phyloP scores from a whole-genome alignment of 92 coral and sea anemone genomes.

The Muricea muricata region DNA sequence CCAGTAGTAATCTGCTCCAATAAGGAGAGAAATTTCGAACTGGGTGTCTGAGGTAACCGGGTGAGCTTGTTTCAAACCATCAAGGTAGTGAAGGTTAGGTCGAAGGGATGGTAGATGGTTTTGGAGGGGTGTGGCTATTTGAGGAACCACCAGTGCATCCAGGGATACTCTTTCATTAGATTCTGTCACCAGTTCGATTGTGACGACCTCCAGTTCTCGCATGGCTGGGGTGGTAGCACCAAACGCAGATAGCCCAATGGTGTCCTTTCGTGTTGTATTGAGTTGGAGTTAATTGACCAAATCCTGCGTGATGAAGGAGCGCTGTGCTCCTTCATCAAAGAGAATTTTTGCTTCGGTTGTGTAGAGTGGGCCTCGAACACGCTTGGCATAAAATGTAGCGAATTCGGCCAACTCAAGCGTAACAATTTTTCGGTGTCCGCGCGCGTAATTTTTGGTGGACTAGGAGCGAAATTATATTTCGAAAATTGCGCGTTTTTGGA shows the following conservation, averaged over 20 bases:
- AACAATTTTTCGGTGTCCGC: neutral
- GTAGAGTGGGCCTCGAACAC: too few species aligned
- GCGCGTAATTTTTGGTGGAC: neutral
- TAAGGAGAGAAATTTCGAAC: slow-evolving; percentile 53
- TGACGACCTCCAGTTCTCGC: slow-evolving; percentile 46
- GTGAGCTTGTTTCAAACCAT: slow-evolving; percentile 57
- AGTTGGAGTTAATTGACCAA: slow-evolving; percentile 53
- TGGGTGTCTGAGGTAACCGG: slow-evolving; percentile 59
- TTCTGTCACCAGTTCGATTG: slow-evolving; percentile 37
- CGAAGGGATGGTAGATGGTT: slow-evolving; percentile 31
- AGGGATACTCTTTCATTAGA: slow-evolving; percentile 42
- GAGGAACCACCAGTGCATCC: slow-evolving; percentile 45
- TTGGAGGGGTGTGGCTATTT: slow-evolving; percentile 57
- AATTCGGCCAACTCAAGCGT: neutral
- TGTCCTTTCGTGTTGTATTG: slow-evolving; percentile 7
- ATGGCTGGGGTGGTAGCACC: slow-evolving; percentile 35
- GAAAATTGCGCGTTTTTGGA: neutral
- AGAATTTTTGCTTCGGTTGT: slow-evolving; percentile 43
- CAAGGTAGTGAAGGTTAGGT: slow-evolving; percentile 42
- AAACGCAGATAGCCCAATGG: slow-evolving; percentile 42
- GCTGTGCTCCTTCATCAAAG: slow-evolving; percentile 62
- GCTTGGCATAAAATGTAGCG: too few species aligned
- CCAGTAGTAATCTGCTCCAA: slow-evolving; percentile 70
- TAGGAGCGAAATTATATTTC: neutral
- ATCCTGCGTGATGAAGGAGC: slow-evolving; percentile 57